These are phyloP conservation scores for Antechinus stuartii DNA, from an alignment of 2,113 vertebrate species.

Conservation along the genomic window DNA sequence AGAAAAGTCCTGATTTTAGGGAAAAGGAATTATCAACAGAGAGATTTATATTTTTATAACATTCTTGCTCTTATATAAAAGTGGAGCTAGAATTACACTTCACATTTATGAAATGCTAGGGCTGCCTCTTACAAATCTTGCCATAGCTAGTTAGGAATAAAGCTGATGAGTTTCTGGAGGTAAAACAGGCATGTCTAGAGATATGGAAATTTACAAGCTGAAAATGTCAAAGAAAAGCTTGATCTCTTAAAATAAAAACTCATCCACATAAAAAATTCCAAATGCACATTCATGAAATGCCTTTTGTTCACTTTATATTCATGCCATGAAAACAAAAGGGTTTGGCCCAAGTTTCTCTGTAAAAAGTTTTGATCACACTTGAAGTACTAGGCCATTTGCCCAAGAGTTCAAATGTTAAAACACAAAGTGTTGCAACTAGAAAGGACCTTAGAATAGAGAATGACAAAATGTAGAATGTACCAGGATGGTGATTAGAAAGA, in stretches of 20 bases:
- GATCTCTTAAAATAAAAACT: constrained; percentile 63
- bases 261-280: constrained; percentile 51
- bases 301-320: constrained; percentile 42
- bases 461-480: neutral
- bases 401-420: neutral
- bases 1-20: constrained; percentile 51
- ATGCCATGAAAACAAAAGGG: constrained; percentile 5
- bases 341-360: constrained; percentile 18
- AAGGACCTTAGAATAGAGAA: neutral
- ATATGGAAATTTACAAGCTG: constrained; percentile 62
- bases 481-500: neutral
- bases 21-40: constrained; percentile 56
- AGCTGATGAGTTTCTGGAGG: constrained; percentile 63
- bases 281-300: constrained; percentile 62
- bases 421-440: neutral
- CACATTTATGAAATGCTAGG: constrained; percentile 65
- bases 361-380: constrained; percentile 26
- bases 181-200: constrained; percentile 62
- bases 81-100: constrained; percentile 70
- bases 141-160: constrained; percentile 61
- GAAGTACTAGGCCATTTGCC: neutral
- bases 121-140: constrained; percentile 67
- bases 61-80: constrained; percentile 55
- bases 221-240: constrained; percentile 57
- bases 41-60: constrained; percentile 63